These are phyloP conservation scores for Frieseomelitta varia DNA, from an alignment of 1,140 invertebrate genomes.

Conservation along the genomic window DNA sequence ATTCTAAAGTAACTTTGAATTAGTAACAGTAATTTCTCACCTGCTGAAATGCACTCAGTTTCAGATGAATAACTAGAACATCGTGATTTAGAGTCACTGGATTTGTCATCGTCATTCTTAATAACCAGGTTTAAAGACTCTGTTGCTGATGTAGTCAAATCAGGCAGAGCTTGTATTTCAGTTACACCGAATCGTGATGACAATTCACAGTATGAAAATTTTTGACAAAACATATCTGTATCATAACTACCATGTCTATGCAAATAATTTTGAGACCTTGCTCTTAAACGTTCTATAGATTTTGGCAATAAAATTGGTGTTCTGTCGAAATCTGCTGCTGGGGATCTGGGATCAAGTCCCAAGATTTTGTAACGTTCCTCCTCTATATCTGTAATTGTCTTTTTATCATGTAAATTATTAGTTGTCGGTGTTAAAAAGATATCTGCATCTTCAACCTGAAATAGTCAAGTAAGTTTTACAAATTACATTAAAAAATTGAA, in stretches of 20 bases:
- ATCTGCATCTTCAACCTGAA: conserved; percentile 26
- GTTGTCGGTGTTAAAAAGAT: conserved; percentile 28
- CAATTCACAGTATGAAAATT: conserved; percentile 67
- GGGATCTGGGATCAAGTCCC: conserved; percentile 75
- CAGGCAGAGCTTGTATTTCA: conserved; percentile 69
- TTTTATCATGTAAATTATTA: conserved; percentile 27
- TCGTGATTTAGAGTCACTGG: neutral
- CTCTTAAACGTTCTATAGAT: conserved; percentile 55
- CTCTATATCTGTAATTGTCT: conserved; percentile 39
- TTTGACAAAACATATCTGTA: conserved; percentile 33
- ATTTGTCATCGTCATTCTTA: neutral
- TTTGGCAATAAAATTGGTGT: conserved; percentile 74
- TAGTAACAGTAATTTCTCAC: conserved; percentile 38
- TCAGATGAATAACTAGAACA: neutral
- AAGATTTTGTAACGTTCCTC: conserved; percentile 54
- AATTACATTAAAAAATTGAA: conserved; percentile 13
- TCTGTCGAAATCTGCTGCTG: conserved; percentile 73
- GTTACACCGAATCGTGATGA: conserved; percentile 54
- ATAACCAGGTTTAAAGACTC: neutral
- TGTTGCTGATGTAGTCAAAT: neutral
- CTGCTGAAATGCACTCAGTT: conserved; percentile 25
- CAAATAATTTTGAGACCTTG: conserved; percentile 48
- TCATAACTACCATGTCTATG: conserved; percentile 45
- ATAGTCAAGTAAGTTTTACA: conserved; percentile 7
- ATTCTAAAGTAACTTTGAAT: neutral